Percentiles rank a stretch among this genome's conserved stretches.
phyloP scores from a whole-genome alignment of 2,797 vertebrate species.

The Parotocinclus haroldoi region DNA sequence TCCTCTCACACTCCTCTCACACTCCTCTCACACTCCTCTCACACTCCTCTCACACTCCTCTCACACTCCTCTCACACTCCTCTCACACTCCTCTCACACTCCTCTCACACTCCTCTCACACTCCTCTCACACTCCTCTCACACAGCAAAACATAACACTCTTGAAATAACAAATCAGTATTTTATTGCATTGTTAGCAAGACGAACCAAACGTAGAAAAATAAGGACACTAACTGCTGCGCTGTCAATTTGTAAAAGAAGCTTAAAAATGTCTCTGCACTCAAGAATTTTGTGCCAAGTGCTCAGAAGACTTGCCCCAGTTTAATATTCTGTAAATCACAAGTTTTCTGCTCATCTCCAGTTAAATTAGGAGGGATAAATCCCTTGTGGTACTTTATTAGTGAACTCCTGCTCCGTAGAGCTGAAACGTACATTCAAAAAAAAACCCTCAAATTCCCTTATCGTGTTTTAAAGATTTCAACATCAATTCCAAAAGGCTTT shows the following conservation, averaged over 20 bases:
- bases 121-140: no score
- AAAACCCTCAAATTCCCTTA: no score
- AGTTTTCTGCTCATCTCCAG: conserved; percentile 17
- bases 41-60: no score
- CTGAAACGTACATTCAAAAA: no score
- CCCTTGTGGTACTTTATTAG: no score
- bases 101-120: no score
- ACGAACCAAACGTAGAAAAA: conserved; percentile 51
- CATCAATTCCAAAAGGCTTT: no score
- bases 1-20: no score
- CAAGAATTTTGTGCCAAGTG: conserved; percentile 7
- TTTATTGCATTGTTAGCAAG: conserved; percentile 69
- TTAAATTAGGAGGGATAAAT: background rate
- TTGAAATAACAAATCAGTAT: conserved; percentile 48
- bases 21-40: no score
- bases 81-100: no score
- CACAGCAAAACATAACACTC: background rate
- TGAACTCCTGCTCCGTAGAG: no score
- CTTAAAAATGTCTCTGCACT: conserved; percentile 27
- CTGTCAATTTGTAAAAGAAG: conserved; percentile 15
- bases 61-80: no score
- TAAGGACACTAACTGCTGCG: conserved; percentile 29
- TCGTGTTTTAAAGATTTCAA: background rate
- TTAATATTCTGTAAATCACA: conserved; percentile 15
- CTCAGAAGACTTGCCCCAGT: conserved; percentile 15